phyloP scores from a whole-genome alignment of 1,140 invertebrate species.

The Formica selysi region DNA sequence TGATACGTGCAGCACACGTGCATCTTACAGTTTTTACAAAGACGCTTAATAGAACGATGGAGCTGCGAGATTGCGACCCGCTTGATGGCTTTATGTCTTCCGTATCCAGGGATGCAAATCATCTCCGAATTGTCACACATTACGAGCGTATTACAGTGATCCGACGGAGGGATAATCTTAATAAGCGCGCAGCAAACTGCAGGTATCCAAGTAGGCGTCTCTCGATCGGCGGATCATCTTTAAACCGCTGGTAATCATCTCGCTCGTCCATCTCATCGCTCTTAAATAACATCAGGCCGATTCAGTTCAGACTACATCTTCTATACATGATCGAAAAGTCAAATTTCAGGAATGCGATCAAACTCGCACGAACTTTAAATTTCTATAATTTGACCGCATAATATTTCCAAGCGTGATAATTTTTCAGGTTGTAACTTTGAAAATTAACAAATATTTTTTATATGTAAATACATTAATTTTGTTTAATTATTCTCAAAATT shows the following conservation, averaged over 20 bases:
- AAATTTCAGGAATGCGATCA: not conserved
- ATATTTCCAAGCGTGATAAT: not conserved
- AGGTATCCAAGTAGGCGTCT: conserved; percentile 72
- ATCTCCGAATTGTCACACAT: conserved; percentile 73
- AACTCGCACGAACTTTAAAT: not conserved
- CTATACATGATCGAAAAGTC: not conserved
- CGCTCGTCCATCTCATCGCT: conserved; percentile 16
- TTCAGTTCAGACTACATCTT: not conserved
- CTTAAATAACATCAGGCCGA: conserved; percentile 45
- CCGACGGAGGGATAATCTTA: conserved; percentile 71
- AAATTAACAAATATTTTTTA: not conserved
- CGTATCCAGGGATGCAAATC: conserved; percentile 67
- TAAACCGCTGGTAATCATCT: conserved; percentile 74
- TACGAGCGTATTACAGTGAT: conserved; percentile 75
- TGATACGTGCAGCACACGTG: conserved; percentile 46
- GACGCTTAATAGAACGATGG: conserved; percentile 49
- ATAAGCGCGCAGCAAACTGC: conserved; percentile 67
- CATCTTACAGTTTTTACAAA: conserved; percentile 46
- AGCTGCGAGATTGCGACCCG: conserved; percentile 25
- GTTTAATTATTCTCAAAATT: not conserved
- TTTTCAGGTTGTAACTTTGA: not conserved
- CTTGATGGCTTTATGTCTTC: conserved; percentile 66
- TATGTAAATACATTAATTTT: conserved; percentile 10
- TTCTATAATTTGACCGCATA: not conserved
- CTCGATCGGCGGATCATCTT: conserved; percentile 78